Conservation (phyloP, 2,797 vertebrate species). For the Pangasius mekongensis region DNA sequence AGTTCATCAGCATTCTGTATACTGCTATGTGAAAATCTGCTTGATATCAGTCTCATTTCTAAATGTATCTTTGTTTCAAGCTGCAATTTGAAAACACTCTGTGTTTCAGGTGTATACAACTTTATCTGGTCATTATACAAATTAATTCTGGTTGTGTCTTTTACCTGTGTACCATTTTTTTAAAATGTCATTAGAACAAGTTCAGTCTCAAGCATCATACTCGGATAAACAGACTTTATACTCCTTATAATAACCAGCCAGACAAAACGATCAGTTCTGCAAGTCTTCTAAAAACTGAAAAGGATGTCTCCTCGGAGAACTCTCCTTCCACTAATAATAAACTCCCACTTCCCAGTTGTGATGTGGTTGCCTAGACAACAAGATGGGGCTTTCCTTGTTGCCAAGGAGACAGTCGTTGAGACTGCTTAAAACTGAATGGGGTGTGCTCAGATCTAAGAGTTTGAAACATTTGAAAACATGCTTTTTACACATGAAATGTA, state of each 20-base stretch:
- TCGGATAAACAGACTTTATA: slow-evolving; percentile 7
- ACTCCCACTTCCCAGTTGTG: slow-evolving; percentile 49
- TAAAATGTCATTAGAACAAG: not conserved
- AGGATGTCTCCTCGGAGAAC: slow-evolving; percentile 16
- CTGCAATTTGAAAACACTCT: not conserved
- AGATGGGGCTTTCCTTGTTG: slow-evolving; percentile 80
- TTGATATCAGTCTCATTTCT: not conserved
- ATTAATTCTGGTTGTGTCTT: not conserved
- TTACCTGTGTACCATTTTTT: not conserved
- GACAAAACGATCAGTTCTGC: not conserved
- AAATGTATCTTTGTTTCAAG: not conserved
- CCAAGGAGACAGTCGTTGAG: slow-evolving; percentile 54
- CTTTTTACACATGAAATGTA: not conserved
- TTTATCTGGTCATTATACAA: not conserved
- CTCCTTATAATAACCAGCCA: not conserved
- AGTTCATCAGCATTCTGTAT: not conserved
- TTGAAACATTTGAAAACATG: slow-evolving; percentile 31
- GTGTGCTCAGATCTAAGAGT: slow-evolving; percentile 41
- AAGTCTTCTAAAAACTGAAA: slow-evolving; percentile 17
- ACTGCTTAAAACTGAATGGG: slow-evolving; percentile 39
- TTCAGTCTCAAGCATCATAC: not conserved
- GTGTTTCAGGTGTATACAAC: not conserved
- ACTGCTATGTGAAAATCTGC: not conserved
- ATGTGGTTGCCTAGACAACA: slow-evolving; percentile 75
- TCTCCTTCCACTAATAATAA: slow-evolving; percentile 46